Evolutionary conservation across 2,113 vertebrate genomes (phyloP).

Genomic region (Sakesphorus luctuosus): DNA sequence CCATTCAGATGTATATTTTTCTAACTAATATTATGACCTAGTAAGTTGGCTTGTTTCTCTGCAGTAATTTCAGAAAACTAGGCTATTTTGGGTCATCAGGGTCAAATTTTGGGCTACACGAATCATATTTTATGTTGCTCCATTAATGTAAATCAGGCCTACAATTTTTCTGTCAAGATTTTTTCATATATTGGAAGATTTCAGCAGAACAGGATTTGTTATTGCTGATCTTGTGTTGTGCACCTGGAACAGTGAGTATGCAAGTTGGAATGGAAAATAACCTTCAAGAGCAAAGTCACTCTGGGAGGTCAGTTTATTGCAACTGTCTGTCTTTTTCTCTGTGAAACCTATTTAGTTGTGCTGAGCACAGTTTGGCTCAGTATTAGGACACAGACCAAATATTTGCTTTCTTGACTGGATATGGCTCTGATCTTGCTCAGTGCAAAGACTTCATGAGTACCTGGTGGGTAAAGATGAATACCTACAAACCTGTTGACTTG

Average conservation of each 20-base stretch:
- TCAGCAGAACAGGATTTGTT: neutral
- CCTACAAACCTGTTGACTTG: neutral
- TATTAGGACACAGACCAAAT: neutral
- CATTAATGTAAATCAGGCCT: neutral
- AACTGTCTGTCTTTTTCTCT: neutral
- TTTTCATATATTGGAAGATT: neutral
- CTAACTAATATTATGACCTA: neutral
- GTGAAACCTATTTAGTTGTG: neutral
- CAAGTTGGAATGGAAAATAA: neutral
- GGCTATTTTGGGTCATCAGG: neutral
- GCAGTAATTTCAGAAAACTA: neutral
- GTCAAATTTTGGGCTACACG: neutral
- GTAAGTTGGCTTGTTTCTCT: neutral
- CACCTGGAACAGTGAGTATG: neutral
- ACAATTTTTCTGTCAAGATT: neutral
- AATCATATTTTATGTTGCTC: neutral
- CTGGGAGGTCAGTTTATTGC: neutral
- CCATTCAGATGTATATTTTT: neutral
- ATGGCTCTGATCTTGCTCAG: neutral
- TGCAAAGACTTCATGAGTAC: neutral
- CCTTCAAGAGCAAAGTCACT: neutral
- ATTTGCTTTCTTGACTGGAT: neutral
- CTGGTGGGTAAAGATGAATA: neutral
- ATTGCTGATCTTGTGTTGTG: neutral
- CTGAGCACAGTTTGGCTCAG: neutral